Evolutionary conservation across 2,797 vertebrate species (phyloP).

Genomic region (Pampus argenteus): DNA sequence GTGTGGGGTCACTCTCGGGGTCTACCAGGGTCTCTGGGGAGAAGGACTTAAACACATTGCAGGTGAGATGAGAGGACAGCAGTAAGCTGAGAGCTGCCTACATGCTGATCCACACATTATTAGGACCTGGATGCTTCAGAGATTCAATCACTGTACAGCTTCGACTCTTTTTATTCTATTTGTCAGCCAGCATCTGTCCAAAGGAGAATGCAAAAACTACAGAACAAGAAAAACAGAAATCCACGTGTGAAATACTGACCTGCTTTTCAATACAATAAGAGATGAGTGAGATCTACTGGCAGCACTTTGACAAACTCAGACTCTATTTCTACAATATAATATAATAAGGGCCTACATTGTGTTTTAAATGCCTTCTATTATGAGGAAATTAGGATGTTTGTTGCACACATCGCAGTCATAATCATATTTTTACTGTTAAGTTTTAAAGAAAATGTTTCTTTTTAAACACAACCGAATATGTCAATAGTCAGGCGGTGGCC

Average conservation of each 20-base stretch:
- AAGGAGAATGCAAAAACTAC: neutral
- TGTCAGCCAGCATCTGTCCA: neutral
- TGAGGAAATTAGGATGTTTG: neutral
- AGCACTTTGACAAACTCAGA: neutral
- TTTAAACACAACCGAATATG: neutral
- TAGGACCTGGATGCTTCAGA: slow-evolving; percentile 26
- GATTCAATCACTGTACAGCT: neutral
- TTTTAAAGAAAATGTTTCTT: neutral
- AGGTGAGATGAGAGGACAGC: slow-evolving; percentile 58
- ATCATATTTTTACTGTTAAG: neutral
- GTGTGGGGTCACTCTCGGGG: slow-evolving; percentile 42
- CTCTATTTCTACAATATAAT: too few relatives aligned
- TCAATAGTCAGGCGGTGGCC: neutral
- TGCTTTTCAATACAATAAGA: neutral
- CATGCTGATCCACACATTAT: slow-evolving; percentile 50
- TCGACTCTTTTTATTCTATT: neutral
- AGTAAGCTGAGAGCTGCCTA: slow-evolving; percentile 44
- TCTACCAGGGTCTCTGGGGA: slow-evolving; percentile 38
- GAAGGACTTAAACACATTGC: slow-evolving; percentile 38
- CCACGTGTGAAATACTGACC: neutral
- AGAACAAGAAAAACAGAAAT: neutral
- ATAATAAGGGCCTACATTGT: too few relatives aligned
- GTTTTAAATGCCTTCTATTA: too few relatives aligned
- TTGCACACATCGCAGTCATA: neutral
- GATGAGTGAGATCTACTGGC: neutral